Conservation (phyloP, 2,888 invertebrate species). For the Bruchidius siliquastri region DNA sequence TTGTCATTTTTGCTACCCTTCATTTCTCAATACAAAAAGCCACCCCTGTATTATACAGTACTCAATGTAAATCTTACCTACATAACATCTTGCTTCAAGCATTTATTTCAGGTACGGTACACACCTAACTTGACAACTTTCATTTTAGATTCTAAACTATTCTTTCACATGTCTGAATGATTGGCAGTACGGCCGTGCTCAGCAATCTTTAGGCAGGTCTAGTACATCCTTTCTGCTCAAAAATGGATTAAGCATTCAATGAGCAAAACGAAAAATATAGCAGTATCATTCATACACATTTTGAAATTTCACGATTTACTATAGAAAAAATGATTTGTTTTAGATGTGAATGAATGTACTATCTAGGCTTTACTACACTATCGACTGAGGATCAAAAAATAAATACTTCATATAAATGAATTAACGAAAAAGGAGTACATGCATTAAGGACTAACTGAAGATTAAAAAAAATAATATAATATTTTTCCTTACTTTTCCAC, state of each 20-base stretch:
- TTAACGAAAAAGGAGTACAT: too few relatives aligned
- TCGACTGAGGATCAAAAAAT: not conserved
- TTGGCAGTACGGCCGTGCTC: not conserved
- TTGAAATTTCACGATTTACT: too few relatives aligned
- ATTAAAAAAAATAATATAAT: too few relatives aligned
- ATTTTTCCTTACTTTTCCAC: too few relatives aligned
- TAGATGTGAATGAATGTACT: not conserved
- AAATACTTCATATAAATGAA: too few relatives aligned
- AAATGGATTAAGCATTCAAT: too few relatives aligned
- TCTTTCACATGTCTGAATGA: not conserved
- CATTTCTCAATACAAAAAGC: conserved; percentile 3
- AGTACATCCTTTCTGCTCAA: not conserved
- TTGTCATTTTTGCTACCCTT: conserved; percentile 10
- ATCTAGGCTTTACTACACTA: not conserved
- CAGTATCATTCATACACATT: too few relatives aligned
- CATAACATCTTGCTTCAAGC: conserved; percentile 24
- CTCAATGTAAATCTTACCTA: conserved; percentile 7
- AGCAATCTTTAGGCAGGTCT: not conserved
- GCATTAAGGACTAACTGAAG: too few relatives aligned
- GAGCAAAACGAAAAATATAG: too few relatives aligned
- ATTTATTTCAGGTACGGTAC: conserved; percentile 31
- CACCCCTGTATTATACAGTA: conserved; percentile 16
- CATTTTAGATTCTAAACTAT: not conserved
- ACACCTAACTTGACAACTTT: conserved; percentile 24
- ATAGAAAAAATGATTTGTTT: not conserved